Percentiles rank a stretch among this genome's conserved stretches.
Evolutionary conservation across 2,113 vertebrate species (phyloP).

Genomic region (Microtus oregoni): DNA sequence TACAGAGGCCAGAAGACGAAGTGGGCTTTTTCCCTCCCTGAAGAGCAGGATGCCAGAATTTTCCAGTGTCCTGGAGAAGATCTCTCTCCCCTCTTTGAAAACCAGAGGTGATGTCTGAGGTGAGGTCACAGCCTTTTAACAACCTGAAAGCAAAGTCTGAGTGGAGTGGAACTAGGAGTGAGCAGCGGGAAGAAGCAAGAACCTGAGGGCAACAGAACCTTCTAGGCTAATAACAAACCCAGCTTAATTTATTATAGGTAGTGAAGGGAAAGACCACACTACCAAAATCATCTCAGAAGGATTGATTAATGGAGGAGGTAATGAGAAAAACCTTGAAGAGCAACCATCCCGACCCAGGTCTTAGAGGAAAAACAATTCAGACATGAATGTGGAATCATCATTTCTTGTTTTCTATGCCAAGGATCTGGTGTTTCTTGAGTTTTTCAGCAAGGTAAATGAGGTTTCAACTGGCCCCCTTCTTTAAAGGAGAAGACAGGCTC

Average conservation of each 20-base stretch:
- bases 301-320: neutral
- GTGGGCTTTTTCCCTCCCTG: neutral
- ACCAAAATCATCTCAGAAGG: neutral
- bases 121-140: neutral
- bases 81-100: neutral
- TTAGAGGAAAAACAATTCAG: neutral
- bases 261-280: neutral
- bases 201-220: neutral
- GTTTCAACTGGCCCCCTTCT: conserved; percentile 50
- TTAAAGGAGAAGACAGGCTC: conserved; percentile 19
- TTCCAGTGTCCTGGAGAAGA: neutral
- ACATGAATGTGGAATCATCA: neutral
- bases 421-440: conserved; percentile 39
- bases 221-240: conserved; percentile 23
- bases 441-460: conserved; percentile 58
- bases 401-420: neutral
- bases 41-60: neutral
- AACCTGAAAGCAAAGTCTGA: neutral
- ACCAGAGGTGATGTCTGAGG: neutral
- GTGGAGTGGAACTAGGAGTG: neutral
- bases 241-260: neutral
- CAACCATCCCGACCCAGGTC: neutral
- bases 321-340: neutral
- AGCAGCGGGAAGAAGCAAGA: neutral
- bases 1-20: neutral